Evolutionary conservation across 2,113 vertebrate genomes (phyloP), one percentile per base, ranked within the genome.

Genomic region (Psilopogon haemacephalus): DNA sequence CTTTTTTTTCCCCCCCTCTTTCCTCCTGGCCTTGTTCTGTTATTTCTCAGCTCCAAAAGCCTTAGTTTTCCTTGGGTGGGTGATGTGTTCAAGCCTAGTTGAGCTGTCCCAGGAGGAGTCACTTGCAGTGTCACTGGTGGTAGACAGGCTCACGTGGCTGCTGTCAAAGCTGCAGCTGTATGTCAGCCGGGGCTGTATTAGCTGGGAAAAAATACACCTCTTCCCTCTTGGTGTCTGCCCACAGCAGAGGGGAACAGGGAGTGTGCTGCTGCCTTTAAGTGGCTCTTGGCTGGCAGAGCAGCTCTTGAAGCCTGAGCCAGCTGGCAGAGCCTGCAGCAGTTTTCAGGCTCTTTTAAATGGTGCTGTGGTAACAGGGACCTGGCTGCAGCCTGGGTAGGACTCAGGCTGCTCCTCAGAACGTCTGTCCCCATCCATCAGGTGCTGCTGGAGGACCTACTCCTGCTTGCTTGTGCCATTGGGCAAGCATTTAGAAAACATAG

Each of bases 341-440:
- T 60, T 30, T 32, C 62, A 54, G 80, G 44, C 77, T 82, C 50
- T 32, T 35, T 15, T 16, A 14, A 59, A 35, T 17, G 7, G 13
- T 20, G 59, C 81, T 64, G 1, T 28, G 35, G 42, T 54, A 9
- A 23, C 60, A 2, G 0, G 0, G 83, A 15, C 14, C 54, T 33
- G 65, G 21, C 70, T 67, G 5, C 21, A 9, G 50, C n/a, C n/a
- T 0, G 24, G 54, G 62, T 30, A 42, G 75, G 71, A 19, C 2
- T 0, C 35, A 5, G 15, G 10, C 28, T 2, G 18, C 54, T 46
- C 30, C 2, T 30, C 35, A 15, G 21, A 63, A n/a, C 1, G 1
- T n/a, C 72, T 46, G 56, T 8, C 48, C 63, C 37, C 7, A 7
- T 7, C 6, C 32, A 4, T 5, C 0, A 9, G 46, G 64, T 0